Evolutionary conservation across 1,140 invertebrate genomes (phyloP).

Genomic region (Drosophila ambigua): DNA sequence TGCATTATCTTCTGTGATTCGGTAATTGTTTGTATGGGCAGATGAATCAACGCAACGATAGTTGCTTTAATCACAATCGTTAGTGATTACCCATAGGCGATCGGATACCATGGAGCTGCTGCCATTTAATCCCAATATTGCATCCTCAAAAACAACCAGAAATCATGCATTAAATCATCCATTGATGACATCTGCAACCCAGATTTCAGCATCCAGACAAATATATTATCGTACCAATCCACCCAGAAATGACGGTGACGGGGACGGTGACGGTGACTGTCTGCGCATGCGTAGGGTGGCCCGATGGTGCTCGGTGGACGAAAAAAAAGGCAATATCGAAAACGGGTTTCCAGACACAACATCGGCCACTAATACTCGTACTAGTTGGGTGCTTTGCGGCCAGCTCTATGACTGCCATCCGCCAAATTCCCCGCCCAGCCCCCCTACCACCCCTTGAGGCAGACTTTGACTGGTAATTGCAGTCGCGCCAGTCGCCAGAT

Average conservation of each 20-base stretch:
- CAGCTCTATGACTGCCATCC: conserved; percentile 12
- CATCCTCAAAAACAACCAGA: no score
- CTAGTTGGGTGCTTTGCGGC: conserved; percentile 31
- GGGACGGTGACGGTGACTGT: conserved; percentile 21
- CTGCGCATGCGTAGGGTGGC: conserved; percentile 61
- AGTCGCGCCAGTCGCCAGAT: conserved; percentile 39
- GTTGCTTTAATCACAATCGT: no score
- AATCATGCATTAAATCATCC: no score
- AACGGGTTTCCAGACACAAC: conserved; percentile 64
- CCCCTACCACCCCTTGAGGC: conserved; percentile 9
- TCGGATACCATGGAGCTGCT: no score
- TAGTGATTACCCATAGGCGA: conserved; percentile 10
- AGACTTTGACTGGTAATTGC: conserved; percentile 50
- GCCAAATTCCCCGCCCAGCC: conserved; percentile 30
- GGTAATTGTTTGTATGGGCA: no score
- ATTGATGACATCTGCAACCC: conserved; percentile 46
- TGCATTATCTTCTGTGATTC: no score
- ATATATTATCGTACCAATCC: conserved; percentile 39
- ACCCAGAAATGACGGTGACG: conserved; percentile 9
- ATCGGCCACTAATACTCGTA: conserved; percentile 45
- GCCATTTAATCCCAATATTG: neutral
- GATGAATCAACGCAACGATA: no score
- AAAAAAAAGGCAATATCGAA: conserved; percentile 49
- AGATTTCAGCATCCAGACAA: conserved; percentile 43
- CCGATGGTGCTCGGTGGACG: conserved; percentile 3